Evolutionary conservation across 2,888 invertebrate genomes (phyloP), one percentile per base, ranked within the genome.

Genomic region (Mimas tiliae): DNA sequence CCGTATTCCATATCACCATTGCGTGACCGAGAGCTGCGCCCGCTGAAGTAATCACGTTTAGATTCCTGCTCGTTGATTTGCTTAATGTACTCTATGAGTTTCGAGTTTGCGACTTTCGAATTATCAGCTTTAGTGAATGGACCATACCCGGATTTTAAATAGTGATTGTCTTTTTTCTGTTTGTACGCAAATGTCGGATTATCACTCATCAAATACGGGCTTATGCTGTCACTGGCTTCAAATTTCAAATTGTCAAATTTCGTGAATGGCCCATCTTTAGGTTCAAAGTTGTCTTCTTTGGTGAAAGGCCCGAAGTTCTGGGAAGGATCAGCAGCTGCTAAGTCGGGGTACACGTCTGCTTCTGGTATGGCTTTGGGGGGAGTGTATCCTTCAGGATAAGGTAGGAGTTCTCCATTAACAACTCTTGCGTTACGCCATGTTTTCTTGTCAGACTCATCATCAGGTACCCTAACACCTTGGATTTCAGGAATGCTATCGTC

Each of bases 391-490:
- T 95, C 95, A 62, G 96, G 96, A 75, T 97, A 96, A 19, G 97
- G 96, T 58, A 96, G 94, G 63, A 98, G 87, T 83, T 97, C 96
- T 65, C 97, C 97, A 79, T 98, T 97, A 58, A 98, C 97, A 14
- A 98, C 97, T 71, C 98, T 94, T 0, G 98, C 98, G 86, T 98
- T 98, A 65, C 98, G 94, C 98, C 98, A 98, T 0, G 96, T 96
- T 82, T 97, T 96, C 72, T 96, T 96, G 78, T 97, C 97, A 63
- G 96, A 96, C 66, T 97, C 96, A 73, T 97, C 97, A 79, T 98
- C 98, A 0, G 98, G 98, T 51, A 97, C 96, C 67, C 98, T 94
- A 0, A 97, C 95, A 0, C 97, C 97, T 65, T 97, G 96, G 58
- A 98, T 96, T 63, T 97, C 95, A 0, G 97, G 97, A 34, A 97